Base-by-base conservation (phyloP, 2,797 vertebrate genomes). In the Hippocampus kuda region DNA sequence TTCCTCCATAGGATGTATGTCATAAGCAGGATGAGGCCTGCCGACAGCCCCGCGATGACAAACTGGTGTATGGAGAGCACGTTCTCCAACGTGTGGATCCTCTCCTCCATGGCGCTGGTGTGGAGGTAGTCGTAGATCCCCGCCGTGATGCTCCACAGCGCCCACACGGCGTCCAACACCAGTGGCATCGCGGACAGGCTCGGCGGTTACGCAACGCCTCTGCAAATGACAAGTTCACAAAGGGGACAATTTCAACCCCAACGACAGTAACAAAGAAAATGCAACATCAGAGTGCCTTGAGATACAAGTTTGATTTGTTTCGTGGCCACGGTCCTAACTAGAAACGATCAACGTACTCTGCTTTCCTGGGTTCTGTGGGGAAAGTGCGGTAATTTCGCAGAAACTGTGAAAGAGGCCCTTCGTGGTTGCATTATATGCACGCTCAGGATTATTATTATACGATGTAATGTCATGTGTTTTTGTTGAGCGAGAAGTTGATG, bases 91-190 rank as follows among this genome's bases (percentile, higher is more conserved):
- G 87, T 81, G 80, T 91, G 86, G 74, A 92, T 92, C 82, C 91
- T 83, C 80, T 91, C 86, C 84, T 92, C 91, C 90, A 92, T 92
- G 77, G 90, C 90, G 0, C 83, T 92, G 75, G 91, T 92, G 83
- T 92, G 85, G 77, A 92, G 86, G 85, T 92, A 92, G 86, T 92
- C 91, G 7, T 92, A 92, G 73, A 92, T 65, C 27, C 88, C 90
- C 0, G 87, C 89, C 1, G 80, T 78, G 4, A 92, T 91, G 84
- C 90, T 92, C 91, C 91, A 92, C 72, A 92, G 76, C 0, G 79
- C 88, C 91, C 91, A 92, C 73, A 89, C 80, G 0, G 88, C 90
- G 9, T 92, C 91, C 77, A 92, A 77, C 71, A 92, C 70, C 13
- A 90, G 83, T 1, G 88, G 89, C 91, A 92, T 91, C 70, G 74